These are phyloP conservation scores for Taphrorychus bicolor DNA, from an alignment of 2,888 invertebrate genomes.

Conservation along the genomic window DNA sequence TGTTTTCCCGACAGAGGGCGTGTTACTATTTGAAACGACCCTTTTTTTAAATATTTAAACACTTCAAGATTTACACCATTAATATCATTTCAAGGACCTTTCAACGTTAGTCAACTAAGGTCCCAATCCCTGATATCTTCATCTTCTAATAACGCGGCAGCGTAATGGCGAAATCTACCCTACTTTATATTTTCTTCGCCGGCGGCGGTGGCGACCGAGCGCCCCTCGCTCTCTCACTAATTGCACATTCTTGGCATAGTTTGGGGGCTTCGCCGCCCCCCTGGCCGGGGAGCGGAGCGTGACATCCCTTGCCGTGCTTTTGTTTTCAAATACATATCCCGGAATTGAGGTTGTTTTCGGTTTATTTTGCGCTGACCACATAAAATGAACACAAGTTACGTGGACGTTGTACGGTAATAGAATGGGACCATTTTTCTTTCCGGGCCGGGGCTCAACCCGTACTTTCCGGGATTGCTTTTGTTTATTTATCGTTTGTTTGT, in stretches of 20 bases:
- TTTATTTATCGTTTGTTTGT: background rate
- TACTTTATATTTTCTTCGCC: conserved; percentile 76
- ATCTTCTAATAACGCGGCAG: conserved; percentile 30
- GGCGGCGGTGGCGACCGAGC: conserved; percentile 34
- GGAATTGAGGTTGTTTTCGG: conserved; percentile 34
- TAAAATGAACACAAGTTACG: conserved; percentile 27
- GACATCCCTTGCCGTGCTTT: conserved; percentile 40
- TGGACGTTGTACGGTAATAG: conserved; percentile 9
- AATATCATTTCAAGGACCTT: background rate
- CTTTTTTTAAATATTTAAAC: too few species aligned
- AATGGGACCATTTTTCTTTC: background rate
- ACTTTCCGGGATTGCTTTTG: background rate
- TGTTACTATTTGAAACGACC: too few species aligned
- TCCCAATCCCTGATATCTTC: conserved; percentile 30
- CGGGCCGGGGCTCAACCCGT: too few species aligned
- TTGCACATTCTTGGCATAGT: conserved; percentile 98
- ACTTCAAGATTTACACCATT: too few species aligned
- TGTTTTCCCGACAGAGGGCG: too few species aligned
- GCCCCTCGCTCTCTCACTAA: conserved; percentile 81
- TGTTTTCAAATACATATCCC: conserved; percentile 34
- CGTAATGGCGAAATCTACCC: conserved; percentile 51
- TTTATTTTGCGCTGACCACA: conserved; percentile 37
- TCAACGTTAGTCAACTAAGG: background rate
- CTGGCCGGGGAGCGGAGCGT: conserved; percentile 16
- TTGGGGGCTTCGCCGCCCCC: conserved; percentile 69